Evolutionary conservation across 2,113 vertebrate genomes (phyloP), one percentile per base, ranked within the genome.

Genomic region (Hydrochoerus hydrochaeris): DNA sequence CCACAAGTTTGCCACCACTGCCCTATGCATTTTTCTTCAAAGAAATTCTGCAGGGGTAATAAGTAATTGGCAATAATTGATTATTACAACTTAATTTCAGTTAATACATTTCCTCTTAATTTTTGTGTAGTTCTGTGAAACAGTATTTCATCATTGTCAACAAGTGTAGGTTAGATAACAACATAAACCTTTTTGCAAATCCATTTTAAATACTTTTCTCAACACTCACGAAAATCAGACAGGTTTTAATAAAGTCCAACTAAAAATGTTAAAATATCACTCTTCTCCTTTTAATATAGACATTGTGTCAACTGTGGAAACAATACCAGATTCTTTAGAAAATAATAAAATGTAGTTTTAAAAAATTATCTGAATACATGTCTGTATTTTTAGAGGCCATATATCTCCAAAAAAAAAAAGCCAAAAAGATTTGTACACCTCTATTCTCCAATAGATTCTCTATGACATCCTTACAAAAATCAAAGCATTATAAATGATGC

Each of bases 21-120:
- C 14, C 14, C 44, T 78, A 24, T 41, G 20, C 73, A 91, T 93
- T 97, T 95, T 91, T 10, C 67, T 91, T 97, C 69, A 97, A 2
- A 96, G 41, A 92, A 96, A 13, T 46, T 71, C 93, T 95, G 91
- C 85, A 60, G 32, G 60, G 28, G 69, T 49, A 58, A 94, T 3
- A 62, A 88, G 3, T 30, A 95, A 58, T 1, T 92, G 17, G 85
- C 95, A 98, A 97, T n/a, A 98, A 97, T 41, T 88, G 54, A 84
- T 38, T n/a, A 32, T 20, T 78, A 22, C 94, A 85, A 73, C 58
- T 57, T 49, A 35, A 97, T 67, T 71, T 83, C 35, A 7, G 3
- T 84, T 98, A 65, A 19, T 44, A 77, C 67, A 58, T 89, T 57
- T 8, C 92, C 46, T 28, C 78, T 77, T 92, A 77, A 6, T 88